A percentile compares a stretch with the other conserved stretches of the same genome.
These are phyloP conservation scores for Pollimyrus isidori DNA, from an alignment of 2,113 vertebrate genomes.

Conservation along the genomic window DNA sequence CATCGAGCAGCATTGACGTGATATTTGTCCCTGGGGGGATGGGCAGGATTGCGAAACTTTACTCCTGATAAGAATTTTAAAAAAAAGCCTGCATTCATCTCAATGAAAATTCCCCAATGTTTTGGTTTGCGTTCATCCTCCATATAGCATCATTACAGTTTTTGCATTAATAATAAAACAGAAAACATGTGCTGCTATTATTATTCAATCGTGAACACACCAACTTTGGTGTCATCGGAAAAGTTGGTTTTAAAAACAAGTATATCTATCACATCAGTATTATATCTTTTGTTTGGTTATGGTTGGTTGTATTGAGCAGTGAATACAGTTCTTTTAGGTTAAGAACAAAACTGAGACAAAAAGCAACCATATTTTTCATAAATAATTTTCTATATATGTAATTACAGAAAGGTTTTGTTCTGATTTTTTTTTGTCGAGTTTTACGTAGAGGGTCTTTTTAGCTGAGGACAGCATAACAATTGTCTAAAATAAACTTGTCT, in stretches of 20 bases:
- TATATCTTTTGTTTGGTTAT: not conserved
- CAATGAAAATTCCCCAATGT: not conserved
- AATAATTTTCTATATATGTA: not conserved
- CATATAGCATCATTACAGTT: not conserved
- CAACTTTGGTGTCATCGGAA: not conserved
- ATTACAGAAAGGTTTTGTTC: not conserved
- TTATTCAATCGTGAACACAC: not conserved
- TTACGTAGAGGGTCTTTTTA: not conserved
- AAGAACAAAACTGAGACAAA: not conserved
- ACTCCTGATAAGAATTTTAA: not conserved
- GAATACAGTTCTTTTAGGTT: not conserved
- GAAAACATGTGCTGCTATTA: not conserved
- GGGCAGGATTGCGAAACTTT: not conserved
- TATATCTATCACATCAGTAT: not conserved
- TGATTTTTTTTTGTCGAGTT: not conserved
- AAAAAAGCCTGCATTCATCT: not conserved
- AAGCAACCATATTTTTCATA: not conserved
- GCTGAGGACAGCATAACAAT: not conserved
- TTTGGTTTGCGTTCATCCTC: not conserved
- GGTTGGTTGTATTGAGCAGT: not conserved
- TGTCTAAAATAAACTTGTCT: not conserved
- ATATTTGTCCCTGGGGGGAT: too few relatives aligned
- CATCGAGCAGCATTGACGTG: too few relatives aligned
- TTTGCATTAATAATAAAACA: not conserved
- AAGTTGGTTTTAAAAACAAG: not conserved